These are phyloP conservation scores for Podargus strigoides DNA, from an alignment of 2,797 vertebrate genomes.

Conservation along the genomic window DNA sequence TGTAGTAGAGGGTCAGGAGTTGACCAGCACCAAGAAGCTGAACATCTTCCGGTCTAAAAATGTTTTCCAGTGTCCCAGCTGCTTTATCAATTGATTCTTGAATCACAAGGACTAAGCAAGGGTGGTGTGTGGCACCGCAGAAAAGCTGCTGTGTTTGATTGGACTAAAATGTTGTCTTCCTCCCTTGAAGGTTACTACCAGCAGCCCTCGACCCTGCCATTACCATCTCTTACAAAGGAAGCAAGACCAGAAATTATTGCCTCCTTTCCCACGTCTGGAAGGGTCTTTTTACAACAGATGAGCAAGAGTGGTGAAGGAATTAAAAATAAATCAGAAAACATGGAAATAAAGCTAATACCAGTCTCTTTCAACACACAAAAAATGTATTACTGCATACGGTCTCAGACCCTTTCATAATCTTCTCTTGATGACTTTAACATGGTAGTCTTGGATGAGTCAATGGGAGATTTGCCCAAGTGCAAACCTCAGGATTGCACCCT, in stretches of 20 bases:
- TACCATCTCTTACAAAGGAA: neutral
- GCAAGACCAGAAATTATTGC: neutral
- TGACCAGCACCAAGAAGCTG: neutral
- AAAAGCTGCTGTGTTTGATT: neutral
- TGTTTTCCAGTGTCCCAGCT: neutral
- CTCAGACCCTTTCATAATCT: neutral
- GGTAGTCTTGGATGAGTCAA: neutral
- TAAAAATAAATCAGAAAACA: constrained; percentile 7
- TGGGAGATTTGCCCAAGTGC: neutral
- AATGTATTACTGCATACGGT: neutral
- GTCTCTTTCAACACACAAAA: neutral
- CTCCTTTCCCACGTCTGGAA: neutral
- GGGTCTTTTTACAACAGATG: neutral
- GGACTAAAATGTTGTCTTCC: neutral
- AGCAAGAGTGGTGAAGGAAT: neutral
- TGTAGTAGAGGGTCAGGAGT: neutral
- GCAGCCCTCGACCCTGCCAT: neutral
- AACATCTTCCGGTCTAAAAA: neutral
- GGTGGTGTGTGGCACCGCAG: neutral
- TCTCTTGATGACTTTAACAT: constrained; percentile 40
- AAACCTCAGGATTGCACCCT: constrained; percentile 37
- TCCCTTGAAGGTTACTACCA: neutral
- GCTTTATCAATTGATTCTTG: neutral
- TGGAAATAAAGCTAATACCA: neutral
- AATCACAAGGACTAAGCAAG: neutral